These are phyloP conservation scores for Furcula furcula DNA, from an alignment of 2,888 invertebrate genomes.

Conservation along the genomic window DNA sequence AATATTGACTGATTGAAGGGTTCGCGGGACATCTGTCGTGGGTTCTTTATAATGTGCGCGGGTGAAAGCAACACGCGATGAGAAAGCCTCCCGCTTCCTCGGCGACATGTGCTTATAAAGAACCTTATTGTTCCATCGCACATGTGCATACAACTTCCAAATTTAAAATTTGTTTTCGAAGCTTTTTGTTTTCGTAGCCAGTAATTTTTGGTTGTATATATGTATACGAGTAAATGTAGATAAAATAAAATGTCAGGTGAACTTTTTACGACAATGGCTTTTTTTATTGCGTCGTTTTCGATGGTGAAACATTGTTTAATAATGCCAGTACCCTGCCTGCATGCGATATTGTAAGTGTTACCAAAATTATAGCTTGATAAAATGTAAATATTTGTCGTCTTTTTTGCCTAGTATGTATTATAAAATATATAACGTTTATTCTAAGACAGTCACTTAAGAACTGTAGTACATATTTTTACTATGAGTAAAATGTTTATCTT, in stretches of 20 bases:
- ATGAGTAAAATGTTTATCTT: too few relatives aligned
- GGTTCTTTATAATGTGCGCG: conserved; percentile 38
- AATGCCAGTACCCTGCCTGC: too few relatives aligned
- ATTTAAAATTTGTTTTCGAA: conserved; percentile 8
- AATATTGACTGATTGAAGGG: conserved; percentile 81
- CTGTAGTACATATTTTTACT: too few relatives aligned
- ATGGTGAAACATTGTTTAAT: too few relatives aligned
- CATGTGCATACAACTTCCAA: conserved; percentile 27
- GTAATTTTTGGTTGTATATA: conserved; percentile 8
- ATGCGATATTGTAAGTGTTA: too few relatives aligned
- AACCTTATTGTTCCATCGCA: conserved; percentile 27
- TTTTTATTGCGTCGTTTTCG: too few relatives aligned
- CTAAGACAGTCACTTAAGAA: too few relatives aligned
- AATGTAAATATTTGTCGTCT: too few relatives aligned
- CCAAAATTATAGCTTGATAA: too few relatives aligned
- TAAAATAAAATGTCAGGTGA: conserved; percentile 9
- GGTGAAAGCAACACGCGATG: conserved; percentile 60
- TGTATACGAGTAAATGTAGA: too few relatives aligned
- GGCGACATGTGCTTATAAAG: conserved; percentile 31
- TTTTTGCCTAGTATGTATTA: too few relatives aligned
- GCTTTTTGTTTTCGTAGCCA: conserved; percentile 4
- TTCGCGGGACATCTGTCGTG: conserved; percentile 69
- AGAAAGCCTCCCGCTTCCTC: conserved; percentile 32
- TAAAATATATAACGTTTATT: too few relatives aligned
- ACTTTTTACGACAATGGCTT: background rate